Conservation (phyloP, 2,113 vertebrate species). For the Dasyurus viverrinus region DNA sequence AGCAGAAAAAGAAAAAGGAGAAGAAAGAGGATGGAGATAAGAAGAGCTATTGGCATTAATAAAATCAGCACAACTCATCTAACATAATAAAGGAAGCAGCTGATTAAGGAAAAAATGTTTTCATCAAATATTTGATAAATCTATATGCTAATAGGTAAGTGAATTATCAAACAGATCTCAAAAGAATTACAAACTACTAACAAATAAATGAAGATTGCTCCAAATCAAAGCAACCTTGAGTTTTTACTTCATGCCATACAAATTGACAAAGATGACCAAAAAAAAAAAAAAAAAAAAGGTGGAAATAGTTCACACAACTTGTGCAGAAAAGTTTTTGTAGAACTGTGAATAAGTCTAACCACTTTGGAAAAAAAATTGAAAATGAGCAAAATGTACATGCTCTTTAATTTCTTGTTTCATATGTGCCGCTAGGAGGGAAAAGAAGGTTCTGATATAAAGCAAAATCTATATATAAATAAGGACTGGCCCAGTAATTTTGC, state of each 20-base stretch:
- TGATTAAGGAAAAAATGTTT: background rate
- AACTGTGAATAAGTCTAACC: background rate
- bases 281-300: background rate
- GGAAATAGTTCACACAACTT: background rate
- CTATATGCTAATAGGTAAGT: background rate
- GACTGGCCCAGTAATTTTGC: background rate
- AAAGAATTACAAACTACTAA: background rate
- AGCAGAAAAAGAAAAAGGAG: background rate
- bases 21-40: no score
- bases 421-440: background rate
- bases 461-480: background rate
- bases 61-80: background rate
- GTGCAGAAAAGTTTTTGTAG: background rate
- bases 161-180: background rate
- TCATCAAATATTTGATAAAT: background rate
- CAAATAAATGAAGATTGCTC: background rate
- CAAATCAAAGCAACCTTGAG: background rate
- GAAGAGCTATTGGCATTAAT: background rate
- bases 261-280: background rate
- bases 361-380: background rate
- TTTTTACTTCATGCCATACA: background rate
- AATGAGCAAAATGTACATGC: background rate
- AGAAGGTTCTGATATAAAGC: background rate
- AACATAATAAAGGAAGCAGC: background rate
- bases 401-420: background rate